phyloP scores from a whole-genome alignment of 2,888 invertebrate species.

The Pedicia rivosa region DNA sequence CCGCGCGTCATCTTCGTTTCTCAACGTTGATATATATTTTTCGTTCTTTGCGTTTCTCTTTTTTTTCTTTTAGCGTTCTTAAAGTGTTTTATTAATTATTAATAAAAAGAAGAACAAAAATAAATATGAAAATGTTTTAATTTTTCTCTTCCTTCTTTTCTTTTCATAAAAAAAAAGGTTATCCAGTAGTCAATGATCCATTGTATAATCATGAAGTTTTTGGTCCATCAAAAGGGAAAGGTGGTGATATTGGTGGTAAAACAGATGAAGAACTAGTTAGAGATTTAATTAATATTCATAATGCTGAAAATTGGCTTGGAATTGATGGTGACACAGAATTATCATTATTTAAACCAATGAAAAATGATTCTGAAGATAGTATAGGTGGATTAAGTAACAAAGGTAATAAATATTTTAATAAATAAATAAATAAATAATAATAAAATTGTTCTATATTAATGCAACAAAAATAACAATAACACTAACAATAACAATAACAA shows the following conservation, averaged over 20 bases:
- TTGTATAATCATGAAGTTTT: constrained; percentile 93
- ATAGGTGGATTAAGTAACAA: constrained; percentile 21
- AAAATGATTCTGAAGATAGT: constrained; percentile 47
- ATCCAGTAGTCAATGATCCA: constrained; percentile 94
- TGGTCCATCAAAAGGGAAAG: constrained; percentile 82
- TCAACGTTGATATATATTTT: no score
- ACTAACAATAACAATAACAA: no score
- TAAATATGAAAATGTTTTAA: no score
- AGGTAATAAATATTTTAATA: constrained; percentile 23
- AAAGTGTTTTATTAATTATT: no score
- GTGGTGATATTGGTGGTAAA: constrained; percentile 76
- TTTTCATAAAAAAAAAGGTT: constrained; percentile 40
- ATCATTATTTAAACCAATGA: constrained; percentile 57
- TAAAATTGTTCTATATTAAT: no score
- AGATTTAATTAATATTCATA: constrained; percentile 82
- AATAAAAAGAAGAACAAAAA: neutral
- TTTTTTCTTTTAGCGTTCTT: neutral
- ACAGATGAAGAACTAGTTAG: constrained; percentile 75
- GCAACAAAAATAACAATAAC: no score
- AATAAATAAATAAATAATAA: no score
- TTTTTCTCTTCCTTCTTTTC: no score
- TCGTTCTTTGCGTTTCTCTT: no score
- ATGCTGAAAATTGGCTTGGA: constrained; percentile 86
- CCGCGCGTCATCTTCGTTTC: no score
- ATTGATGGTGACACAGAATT: constrained; percentile 79